A percentile compares a stretch with the other conserved stretches of the same genome.
Evolutionary conservation across 2,113 vertebrate genomes (phyloP).

Genomic region (Porphyrio hochstetteri): DNA sequence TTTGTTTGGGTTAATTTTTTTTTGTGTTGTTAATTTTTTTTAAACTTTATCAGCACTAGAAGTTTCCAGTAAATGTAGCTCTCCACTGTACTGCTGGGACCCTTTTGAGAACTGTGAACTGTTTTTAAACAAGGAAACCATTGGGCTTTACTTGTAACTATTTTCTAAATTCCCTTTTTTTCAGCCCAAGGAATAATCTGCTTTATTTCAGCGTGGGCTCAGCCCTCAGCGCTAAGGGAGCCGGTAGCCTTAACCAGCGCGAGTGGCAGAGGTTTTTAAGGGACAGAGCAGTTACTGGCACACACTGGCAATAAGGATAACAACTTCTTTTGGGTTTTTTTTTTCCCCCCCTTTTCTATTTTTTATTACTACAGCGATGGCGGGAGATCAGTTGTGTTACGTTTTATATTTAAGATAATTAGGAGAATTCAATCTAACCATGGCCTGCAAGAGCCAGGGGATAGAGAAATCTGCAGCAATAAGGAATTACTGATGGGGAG

Average conservation of each 20-base stretch:
- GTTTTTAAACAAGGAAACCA: neutral
- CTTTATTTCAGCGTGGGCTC: neutral
- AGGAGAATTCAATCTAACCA: neutral
- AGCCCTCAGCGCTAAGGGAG: neutral
- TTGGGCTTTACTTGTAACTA: neutral
- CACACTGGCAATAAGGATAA: conserved; percentile 6
- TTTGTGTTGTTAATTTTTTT: neutral
- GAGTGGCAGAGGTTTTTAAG: neutral
- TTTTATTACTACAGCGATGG: conserved; percentile 41
- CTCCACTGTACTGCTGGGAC: conserved; percentile 27
- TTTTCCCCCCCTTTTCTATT: conserved; percentile 51
- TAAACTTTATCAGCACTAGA: conserved; percentile 39
- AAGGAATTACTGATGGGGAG: neutral
- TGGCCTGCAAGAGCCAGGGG: neutral
- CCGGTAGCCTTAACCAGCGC: fast-evolving
- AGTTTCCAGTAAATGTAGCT: conserved; percentile 38
- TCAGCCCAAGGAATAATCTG: conserved; percentile 12
- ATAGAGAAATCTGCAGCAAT: conserved; percentile 12
- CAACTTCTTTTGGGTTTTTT: neutral
- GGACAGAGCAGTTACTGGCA: neutral
- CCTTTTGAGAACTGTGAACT: conserved; percentile 18
- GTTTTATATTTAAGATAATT: conserved; percentile 57
- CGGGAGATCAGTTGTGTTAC: conserved; percentile 1
- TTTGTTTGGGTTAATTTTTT: neutral
- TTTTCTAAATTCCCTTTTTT: neutral